Percentiles rank a stretch among this genome's conserved stretches.
phyloP scores from a whole-genome alignment of 2,888 invertebrate species.

The Panopea generosa region DNA sequence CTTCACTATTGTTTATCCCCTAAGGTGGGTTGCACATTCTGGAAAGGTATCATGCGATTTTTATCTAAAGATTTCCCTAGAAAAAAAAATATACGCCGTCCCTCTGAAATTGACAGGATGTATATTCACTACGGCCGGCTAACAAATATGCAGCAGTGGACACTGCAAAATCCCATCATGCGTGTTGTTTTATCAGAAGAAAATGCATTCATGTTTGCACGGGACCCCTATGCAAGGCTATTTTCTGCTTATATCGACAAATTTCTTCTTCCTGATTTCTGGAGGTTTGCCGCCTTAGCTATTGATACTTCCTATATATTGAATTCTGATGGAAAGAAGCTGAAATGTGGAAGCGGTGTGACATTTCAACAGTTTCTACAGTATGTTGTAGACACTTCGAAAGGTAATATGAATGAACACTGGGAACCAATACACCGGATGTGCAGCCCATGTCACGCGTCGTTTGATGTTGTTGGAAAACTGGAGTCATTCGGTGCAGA shows the following conservation, averaged over 20 bases:
- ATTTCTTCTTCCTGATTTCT: conserved; percentile 64
- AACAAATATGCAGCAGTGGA: conserved; percentile 8
- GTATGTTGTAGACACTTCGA: conserved; percentile 27
- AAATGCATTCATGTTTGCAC: conserved; percentile 59
- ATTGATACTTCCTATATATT: conserved; percentile 27
- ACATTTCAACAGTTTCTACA: conserved; percentile 60
- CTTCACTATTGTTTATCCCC: neutral
- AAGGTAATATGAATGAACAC: conserved; percentile 54
- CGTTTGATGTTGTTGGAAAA: conserved; percentile 59
- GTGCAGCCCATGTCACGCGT: conserved; percentile 60
- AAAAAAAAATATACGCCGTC: conserved; percentile 14
- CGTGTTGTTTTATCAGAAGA: conserved; percentile 25
- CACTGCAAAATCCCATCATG: conserved; percentile 3
- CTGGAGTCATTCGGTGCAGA: conserved; percentile 58
- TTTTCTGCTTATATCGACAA: conserved; percentile 69
- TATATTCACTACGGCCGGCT: conserved; percentile 42
- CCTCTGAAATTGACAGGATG: conserved; percentile 53
- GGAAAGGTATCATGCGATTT: conserved; percentile 47
- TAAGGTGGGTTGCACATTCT: conserved; percentile 48
- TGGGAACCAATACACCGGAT: conserved; percentile 44
- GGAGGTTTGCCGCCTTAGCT: conserved; percentile 33
- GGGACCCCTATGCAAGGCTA: conserved; percentile 62
- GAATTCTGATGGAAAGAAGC: conserved; percentile 2
- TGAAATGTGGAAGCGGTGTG: conserved; percentile 46
- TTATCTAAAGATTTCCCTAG: conserved; percentile 30